phyloP scores from a whole-genome alignment of 1,140 invertebrate genomes.

The Globodera ellingtonae region DNA sequence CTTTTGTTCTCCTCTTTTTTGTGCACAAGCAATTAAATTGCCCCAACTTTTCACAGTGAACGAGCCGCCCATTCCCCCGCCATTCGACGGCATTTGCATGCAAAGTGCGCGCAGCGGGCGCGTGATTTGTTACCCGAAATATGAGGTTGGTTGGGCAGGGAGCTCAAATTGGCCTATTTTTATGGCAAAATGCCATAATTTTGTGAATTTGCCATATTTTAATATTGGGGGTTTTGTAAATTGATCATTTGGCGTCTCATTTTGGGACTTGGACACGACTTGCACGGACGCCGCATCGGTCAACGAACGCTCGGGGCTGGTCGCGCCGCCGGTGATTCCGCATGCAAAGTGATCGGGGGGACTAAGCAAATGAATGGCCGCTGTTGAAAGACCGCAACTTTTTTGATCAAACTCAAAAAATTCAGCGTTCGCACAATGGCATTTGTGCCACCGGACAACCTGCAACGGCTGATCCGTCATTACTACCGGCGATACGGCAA shows the following conservation, averaged over 20 bases:
- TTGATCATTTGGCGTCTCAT: neutral
- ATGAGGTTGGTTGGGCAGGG: conserved; percentile 31
- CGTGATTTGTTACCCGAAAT: conserved; percentile 61
- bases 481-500: conserved; percentile 60
- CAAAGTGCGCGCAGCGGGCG: conserved; percentile 55
- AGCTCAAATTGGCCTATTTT: no score
- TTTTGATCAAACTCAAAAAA: neutral
- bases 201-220: no score
- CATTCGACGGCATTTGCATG: conserved; percentile 55
- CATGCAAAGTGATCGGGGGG: conserved; percentile 58
- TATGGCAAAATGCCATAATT: no score
- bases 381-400: neutral
- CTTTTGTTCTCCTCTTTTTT: conserved; percentile 3
- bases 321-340: conserved; percentile 55
- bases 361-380: neutral
- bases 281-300: conserved; percentile 55
- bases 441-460: conserved; percentile 63
- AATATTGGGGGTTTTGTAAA: neutral
- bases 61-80: conserved; percentile 60
- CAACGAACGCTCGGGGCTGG: conserved; percentile 48
- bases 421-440: conserved; percentile 64
- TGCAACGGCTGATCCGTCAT: conserved; percentile 61
- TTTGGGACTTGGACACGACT: conserved; percentile 54
- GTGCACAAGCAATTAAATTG: neutral
- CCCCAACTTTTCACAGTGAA: conserved; percentile 53